Evolutionary conservation across 1,140 invertebrate genomes (phyloP).

Genomic region (Stenopsyche tienmushanensis): DNA sequence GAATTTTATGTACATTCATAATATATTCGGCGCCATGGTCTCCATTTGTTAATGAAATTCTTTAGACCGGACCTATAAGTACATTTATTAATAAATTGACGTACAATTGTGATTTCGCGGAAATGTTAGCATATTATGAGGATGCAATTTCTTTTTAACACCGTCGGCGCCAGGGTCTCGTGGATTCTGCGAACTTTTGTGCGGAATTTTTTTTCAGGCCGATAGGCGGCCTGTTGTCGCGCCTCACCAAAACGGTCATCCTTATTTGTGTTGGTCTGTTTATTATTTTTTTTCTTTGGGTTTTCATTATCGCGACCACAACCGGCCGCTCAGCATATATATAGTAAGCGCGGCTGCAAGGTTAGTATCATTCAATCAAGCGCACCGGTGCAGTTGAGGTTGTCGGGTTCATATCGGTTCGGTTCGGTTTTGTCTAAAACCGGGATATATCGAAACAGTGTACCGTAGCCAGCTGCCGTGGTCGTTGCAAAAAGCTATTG

Average conservation of each 20-base stretch:
- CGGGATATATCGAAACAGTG: too few species aligned
- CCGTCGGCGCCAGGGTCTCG: too few species aligned
- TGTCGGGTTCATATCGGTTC: neutral
- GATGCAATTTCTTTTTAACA: too few species aligned
- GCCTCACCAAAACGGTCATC: slow-evolving; percentile 27
- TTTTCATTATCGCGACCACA: slow-evolving; percentile 16
- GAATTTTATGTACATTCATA: too few species aligned
- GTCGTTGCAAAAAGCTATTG: neutral
- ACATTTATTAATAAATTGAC: too few species aligned
- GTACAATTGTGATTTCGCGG: too few species aligned
- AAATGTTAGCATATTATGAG: too few species aligned
- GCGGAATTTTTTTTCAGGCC: neutral
- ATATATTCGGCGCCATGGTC: too few species aligned
- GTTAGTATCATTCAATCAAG: slow-evolving; percentile 38
- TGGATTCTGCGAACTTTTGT: neutral
- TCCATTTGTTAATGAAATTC: too few species aligned
- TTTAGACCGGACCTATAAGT: too few species aligned
- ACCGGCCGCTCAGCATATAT: slow-evolving; percentile 29
- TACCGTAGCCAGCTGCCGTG: too few species aligned
- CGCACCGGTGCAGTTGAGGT: slow-evolving; percentile 15
- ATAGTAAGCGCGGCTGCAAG: slow-evolving; percentile 34
- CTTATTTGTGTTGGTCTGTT: slow-evolving; percentile 28
- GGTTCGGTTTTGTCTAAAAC: neutral
- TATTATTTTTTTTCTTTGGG: slow-evolving; percentile 23
- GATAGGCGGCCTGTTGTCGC: neutral